Evolutionary conservation across 1,140 invertebrate genomes (phyloP), one percentile per base, ranked within the genome.

Genomic region (Adoxophyes honmai): DNA sequence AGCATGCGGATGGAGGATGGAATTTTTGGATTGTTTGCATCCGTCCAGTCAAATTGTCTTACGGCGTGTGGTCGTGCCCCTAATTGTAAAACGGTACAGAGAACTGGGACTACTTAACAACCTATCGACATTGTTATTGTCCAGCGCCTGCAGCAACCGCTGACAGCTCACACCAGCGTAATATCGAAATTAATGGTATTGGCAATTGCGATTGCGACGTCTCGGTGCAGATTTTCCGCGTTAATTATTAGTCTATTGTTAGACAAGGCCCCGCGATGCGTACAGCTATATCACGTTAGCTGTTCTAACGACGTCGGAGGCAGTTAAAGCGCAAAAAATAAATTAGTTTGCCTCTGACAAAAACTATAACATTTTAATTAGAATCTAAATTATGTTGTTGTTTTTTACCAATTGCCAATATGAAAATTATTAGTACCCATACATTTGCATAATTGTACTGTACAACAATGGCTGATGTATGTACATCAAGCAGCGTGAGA

Each of bases 311-410:
- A 48, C 55, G 60, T 62, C 48, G 15, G 13, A 52, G n/a, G 55
- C 39, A 53, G 36, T 36, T 8, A 33, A 16, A 35, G 9, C 34
- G 55, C 64, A 81, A 85, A 82, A 85, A 85, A 78, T 78, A 85
- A 80, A 82, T 85, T 74, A 85, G 70, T 81, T 85, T 82, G 65
- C 57, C 18, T 42, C 16, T 53, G 61, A 65, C 70, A 80, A 85
- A 75, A 84, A 65, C 76, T 42, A 52, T 80, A 75, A 82, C 73
- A 70, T 73, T 74, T 74, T 82, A 82, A 85, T 85, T 85, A 77
- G 58, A 48, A 48, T 33, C 21, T 48, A 48, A 48, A 48, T 28
- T 28, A 28, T 28, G 42, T 11, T 48, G 39, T n/a, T 18, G 21
- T 48, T 48, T 33, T 48, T 48, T 48, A 11, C 16, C 10, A 48